A percentile compares a stretch with the other conserved stretches of the same genome.
These are phyloP conservation scores for Cyclura pinguis DNA, from an alignment of 2,797 vertebrate genomes.

Conservation along the genomic window DNA sequence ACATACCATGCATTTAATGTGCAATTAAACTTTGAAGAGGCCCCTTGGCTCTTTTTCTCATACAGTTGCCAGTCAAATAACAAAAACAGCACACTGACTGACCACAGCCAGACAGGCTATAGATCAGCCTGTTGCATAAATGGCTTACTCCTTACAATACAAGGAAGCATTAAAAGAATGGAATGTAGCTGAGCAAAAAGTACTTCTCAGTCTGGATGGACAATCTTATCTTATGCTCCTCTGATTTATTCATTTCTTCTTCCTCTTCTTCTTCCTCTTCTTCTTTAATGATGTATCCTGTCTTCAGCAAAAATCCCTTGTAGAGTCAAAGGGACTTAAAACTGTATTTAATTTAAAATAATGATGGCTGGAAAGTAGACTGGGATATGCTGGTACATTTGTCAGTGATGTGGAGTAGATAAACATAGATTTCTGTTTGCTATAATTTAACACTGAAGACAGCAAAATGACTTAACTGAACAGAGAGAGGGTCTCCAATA, in stretches of 20 bases:
- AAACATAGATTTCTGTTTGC: too few relatives aligned
- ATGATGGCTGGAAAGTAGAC: too few relatives aligned
- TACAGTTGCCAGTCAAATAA: neutral
- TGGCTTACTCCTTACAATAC: neutral
- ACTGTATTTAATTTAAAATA: neutral
- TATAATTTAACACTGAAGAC: too few relatives aligned
- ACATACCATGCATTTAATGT: too few relatives aligned
- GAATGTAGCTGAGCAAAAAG: neutral
- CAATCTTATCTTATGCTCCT: too few relatives aligned
- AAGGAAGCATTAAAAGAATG: neutral
- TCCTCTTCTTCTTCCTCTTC: neutral
- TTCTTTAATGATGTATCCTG: neutral
- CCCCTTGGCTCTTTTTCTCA: too few relatives aligned
- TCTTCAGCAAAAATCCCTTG: neutral
- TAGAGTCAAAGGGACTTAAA: neutral
- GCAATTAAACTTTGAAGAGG: too few relatives aligned
- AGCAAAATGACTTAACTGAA: too few relatives aligned
- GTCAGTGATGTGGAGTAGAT: too few relatives aligned
- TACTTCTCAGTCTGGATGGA: neutral
- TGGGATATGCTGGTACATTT: too few relatives aligned
- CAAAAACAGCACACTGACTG: neutral
- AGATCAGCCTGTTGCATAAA: neutral
- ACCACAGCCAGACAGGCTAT: too few relatives aligned
- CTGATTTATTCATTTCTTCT: neutral
- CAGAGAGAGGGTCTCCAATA: too few relatives aligned